Conservation (phyloP, 2,113 vertebrate species). For the Conger conger region DNA sequence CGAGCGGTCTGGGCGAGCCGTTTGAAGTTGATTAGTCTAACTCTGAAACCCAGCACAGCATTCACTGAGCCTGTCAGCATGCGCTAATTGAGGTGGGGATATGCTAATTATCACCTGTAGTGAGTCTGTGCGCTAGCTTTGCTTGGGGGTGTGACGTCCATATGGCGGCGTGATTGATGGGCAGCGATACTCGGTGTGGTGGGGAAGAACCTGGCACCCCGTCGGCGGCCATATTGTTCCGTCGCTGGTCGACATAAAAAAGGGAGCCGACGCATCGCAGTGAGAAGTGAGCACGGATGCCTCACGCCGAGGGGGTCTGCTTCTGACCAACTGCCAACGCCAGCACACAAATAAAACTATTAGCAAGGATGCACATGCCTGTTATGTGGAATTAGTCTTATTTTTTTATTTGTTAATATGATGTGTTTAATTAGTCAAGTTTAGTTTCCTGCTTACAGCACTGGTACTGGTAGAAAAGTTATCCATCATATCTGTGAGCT, state of each 20-base stretch:
- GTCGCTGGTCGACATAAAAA: background rate
- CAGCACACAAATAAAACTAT: background rate
- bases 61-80: background rate
- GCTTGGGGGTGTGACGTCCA: slow-evolving; percentile 3
- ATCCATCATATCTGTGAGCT: too few relatives aligned
- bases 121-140: background rate
- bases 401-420: background rate
- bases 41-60: background rate
- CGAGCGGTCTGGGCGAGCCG: background rate
- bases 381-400: background rate
- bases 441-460: too few relatives aligned
- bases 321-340: background rate
- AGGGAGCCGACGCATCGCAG: background rate
- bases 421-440: background rate
- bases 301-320: background rate
- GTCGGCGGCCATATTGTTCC: background rate
- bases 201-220: background rate
- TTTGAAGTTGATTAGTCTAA: background rate
- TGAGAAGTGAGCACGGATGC: background rate
- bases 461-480: too few relatives aligned
- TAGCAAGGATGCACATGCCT: background rate
- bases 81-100: slow-evolving; percentile 15
- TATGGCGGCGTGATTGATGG: background rate
- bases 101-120: background rate
- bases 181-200: background rate